Evolutionary conservation across 2,113 vertebrate genomes (phyloP).

Genomic region (Cyprinus carpio): DNA sequence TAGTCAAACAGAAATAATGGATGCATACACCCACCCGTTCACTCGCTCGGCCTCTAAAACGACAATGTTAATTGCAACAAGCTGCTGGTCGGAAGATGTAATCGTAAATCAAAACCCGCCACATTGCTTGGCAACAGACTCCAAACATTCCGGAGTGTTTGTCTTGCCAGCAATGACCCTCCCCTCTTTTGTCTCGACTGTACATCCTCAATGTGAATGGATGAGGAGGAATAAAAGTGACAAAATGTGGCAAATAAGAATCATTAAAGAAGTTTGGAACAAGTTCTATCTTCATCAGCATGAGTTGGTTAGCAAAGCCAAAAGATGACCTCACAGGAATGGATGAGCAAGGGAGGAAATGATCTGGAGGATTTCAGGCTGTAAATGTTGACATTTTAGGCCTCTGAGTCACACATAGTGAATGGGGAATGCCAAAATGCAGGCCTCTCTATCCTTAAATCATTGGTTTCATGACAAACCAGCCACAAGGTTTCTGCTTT

Average conservation of each 20-base stretch:
- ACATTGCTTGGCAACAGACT: slow-evolving; percentile 71
- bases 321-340: slow-evolving; percentile 32
- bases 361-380: slow-evolving; percentile 11
- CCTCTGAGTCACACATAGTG: not conserved
- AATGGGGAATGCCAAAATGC: not conserved
- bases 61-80: slow-evolving; percentile 73
- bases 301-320: slow-evolving; percentile 13
- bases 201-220: not conserved
- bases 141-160: slow-evolving; percentile 68
- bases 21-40: slow-evolving; percentile 37
- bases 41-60: slow-evolving; percentile 43
- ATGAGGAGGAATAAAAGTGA: slow-evolving; percentile 10
- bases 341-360: not conserved
- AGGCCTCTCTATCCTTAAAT: not conserved
- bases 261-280: not conserved
- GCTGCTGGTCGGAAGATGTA: slow-evolving; percentile 71
- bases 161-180: slow-evolving; percentile 68
- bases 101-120: slow-evolving; percentile 72
- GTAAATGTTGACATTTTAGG: slow-evolving; percentile 30
- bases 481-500: not conserved
- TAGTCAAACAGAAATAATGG: slow-evolving; percentile 57
- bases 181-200: slow-evolving; percentile 57
- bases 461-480: not conserved
- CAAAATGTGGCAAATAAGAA: not conserved
- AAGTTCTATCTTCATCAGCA: slow-evolving; percentile 6